Percentiles rank a stretch among this genome's conserved stretches.
Conservation (phyloP, 1,140 invertebrate genomes). For the Penaeus indicus region DNA sequence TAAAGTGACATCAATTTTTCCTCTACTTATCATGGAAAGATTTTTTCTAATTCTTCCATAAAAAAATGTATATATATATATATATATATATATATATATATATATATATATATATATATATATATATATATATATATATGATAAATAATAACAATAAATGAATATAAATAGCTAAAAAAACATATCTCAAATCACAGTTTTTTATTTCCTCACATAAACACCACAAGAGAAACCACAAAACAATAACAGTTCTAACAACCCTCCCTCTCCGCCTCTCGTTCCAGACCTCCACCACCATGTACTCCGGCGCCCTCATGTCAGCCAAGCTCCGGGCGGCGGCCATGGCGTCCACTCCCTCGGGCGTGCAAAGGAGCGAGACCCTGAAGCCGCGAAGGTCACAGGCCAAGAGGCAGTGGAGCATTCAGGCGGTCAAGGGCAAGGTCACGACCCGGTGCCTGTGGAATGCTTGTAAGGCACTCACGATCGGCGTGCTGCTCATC, state of each 20-base stretch:
- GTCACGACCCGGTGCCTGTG: slow-evolving; percentile 88
- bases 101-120: no score
- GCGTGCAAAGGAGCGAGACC: slow-evolving; percentile 45
- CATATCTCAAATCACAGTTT: no score
- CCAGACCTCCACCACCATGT: slow-evolving; percentile 43
- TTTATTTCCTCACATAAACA: no score
- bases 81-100: no score
- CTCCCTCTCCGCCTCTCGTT: background rate
- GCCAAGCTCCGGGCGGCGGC: slow-evolving; percentile 64
- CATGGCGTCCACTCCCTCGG: background rate
- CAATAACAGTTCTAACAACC: background rate
- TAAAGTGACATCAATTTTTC: no score
- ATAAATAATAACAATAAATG: no score
- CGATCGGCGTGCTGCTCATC: slow-evolving; percentile 86
- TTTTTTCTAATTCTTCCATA: no score
- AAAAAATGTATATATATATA: no score
- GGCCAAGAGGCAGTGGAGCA: slow-evolving; percentile 67
- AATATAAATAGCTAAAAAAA: no score
- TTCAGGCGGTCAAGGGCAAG: slow-evolving; percentile 82
- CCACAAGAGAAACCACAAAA: no score
- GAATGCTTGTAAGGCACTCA: slow-evolving; percentile 90
- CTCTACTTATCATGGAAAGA: no score
- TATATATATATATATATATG: no score
- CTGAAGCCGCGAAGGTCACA: slow-evolving; percentile 61
- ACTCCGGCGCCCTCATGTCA: slow-evolving; percentile 63